Evolutionary conservation across 2,113 vertebrate genomes (phyloP).

Genomic region (Guaruba guarouba): DNA sequence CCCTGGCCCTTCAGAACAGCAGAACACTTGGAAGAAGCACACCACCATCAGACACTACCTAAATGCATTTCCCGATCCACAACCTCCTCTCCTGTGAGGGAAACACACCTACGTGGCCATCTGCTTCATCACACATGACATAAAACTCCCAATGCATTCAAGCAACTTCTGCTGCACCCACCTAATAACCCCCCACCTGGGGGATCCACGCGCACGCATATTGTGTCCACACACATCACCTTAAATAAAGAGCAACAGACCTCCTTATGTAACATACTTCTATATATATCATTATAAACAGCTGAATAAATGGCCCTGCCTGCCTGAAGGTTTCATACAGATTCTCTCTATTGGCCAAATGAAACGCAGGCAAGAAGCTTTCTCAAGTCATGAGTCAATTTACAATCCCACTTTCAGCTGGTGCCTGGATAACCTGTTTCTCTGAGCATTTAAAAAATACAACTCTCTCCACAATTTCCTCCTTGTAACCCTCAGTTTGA

Average conservation of each 20-base stretch:
- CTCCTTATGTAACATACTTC: neutral
- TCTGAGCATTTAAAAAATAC: neutral
- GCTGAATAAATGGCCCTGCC: neutral
- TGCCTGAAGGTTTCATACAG: neutral
- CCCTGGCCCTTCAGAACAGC: neutral
- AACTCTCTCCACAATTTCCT: neutral
- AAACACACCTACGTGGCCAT: neutral
- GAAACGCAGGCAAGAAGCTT: neutral
- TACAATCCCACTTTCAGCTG: neutral
- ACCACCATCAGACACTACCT: neutral
- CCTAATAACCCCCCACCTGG: neutral
- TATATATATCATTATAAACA: neutral
- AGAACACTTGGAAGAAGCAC: neutral
- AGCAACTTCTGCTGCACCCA: neutral
- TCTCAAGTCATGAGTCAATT: neutral
- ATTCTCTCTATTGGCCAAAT: neutral
- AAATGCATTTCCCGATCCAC: neutral
- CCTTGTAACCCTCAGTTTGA: neutral
- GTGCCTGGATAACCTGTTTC: neutral
- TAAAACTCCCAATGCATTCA: neutral
- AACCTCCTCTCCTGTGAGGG: neutral
- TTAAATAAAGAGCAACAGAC: neutral
- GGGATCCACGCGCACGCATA: fast-evolving
- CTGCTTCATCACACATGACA: neutral
- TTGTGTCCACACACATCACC: neutral